Evolutionary conservation across 1,140 invertebrate species (phyloP).

Genomic region (Drosophila simulans): DNA sequence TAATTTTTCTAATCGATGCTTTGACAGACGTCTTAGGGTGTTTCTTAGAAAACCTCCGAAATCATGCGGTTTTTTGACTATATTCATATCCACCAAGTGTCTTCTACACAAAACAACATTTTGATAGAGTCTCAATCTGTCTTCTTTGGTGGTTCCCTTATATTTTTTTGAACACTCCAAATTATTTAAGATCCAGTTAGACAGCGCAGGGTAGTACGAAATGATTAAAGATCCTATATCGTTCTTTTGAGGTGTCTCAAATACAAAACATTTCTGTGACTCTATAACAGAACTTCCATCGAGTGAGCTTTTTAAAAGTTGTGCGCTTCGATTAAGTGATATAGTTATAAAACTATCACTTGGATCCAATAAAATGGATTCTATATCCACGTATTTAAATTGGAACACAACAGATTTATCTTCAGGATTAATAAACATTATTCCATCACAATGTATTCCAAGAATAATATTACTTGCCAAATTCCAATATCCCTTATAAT

Average conservation of each 20-base stretch:
- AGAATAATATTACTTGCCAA: conserved; percentile 89
- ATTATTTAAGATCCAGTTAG: conserved; percentile 94
- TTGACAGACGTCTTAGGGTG: conserved; percentile 94
- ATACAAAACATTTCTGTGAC: conserved; percentile 95
- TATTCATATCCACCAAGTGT: conserved; percentile 92
- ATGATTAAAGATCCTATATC: conserved; percentile 97
- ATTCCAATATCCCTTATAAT: conserved; percentile 96
- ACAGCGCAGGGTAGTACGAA: conserved; percentile 94
- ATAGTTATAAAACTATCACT: conserved; percentile 96
- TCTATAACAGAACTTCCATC: conserved; percentile 74
- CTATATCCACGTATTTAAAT: conserved; percentile 94
- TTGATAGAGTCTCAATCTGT: conserved; percentile 91
- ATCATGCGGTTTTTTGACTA: conserved; percentile 93
- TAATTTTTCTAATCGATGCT: conserved; percentile 94
- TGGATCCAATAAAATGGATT: conserved; percentile 95
- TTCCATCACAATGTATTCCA: conserved; percentile 96
- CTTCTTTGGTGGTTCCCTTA: conserved; percentile 92
- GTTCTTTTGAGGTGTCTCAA: conserved; percentile 94
- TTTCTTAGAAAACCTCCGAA: conserved; percentile 93
- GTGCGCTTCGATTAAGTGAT: conserved; percentile 86
- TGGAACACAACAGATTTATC: conserved; percentile 96
- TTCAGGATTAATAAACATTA: conserved; percentile 94
- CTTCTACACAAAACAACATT: conserved; percentile 92
- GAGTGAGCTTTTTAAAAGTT: conserved; percentile 84
- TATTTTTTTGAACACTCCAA: conserved; percentile 86